Conservation (phyloP, 2,113 vertebrate genomes). For the Microcebus murinus region DNA sequence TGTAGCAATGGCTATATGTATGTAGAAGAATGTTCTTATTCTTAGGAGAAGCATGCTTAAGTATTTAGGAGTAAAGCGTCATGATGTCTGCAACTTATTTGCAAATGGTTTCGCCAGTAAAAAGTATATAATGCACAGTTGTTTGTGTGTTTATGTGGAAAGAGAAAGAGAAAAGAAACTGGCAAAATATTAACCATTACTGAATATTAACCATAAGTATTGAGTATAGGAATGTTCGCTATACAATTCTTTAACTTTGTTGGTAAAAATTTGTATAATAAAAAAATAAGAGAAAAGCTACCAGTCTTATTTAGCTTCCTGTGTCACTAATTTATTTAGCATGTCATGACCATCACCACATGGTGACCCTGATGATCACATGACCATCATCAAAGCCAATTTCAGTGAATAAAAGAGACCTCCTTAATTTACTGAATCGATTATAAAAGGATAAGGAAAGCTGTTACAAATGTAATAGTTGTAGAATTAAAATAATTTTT, state of each 20-base stretch:
- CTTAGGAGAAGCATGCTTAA: neutral
- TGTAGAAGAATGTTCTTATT: neutral
- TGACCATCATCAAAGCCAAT: neutral
- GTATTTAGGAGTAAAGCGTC: neutral
- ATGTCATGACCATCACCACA: neutral
- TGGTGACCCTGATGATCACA: too few relatives aligned
- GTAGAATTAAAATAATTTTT: neutral
- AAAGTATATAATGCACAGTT: neutral
- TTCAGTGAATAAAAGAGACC: neutral
- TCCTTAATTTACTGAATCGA: neutral
- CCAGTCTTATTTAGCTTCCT: neutral
- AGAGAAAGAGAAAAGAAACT: neutral
- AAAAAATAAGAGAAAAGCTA: neutral
- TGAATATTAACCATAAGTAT: neutral
- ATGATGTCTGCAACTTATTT: neutral
- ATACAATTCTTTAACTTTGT: neutral
- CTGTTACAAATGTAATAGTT: neutral
- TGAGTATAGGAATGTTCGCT: neutral
- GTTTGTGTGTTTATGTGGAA: neutral
- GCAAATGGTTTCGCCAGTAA: neutral
- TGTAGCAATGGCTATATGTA: neutral
- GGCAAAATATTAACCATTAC: neutral
- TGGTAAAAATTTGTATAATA: neutral
- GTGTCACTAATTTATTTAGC: neutral
- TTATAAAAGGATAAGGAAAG: neutral